Conservation (phyloP, 2,797 vertebrate species). For the Myoxocephalus aenaeus region DNA sequence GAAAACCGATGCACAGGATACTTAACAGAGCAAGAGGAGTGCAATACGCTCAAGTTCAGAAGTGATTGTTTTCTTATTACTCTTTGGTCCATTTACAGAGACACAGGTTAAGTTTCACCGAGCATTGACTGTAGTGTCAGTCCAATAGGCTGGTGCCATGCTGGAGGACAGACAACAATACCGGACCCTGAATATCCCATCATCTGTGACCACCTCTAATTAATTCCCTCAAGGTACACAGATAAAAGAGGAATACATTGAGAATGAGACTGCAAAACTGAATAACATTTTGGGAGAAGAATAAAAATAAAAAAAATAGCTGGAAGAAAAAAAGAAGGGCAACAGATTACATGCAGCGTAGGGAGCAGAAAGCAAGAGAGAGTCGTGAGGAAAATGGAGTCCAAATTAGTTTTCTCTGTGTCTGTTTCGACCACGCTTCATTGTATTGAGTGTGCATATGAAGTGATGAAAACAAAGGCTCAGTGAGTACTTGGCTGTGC, state of each 20-base stretch:
- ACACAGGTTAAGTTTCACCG: slow-evolving; percentile 36
- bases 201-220: slow-evolving; percentile 65
- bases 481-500: slow-evolving; percentile 33
- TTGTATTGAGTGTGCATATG: slow-evolving; percentile 59
- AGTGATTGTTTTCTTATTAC: slow-evolving; percentile 43
- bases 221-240: slow-evolving; percentile 61
- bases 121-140: slow-evolving; percentile 14
- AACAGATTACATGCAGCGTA: slow-evolving; percentile 23
- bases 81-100: slow-evolving; percentile 31
- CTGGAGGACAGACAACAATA: slow-evolving; percentile 38
- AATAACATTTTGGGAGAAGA: slow-evolving; percentile 32
- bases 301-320: slow-evolving; percentile 8
- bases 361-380: slow-evolving; percentile 32
- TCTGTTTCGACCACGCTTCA: slow-evolving; percentile 72
- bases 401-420: slow-evolving; percentile 47
- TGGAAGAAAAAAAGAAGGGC: not conserved
- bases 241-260: slow-evolving; percentile 10
- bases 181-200: slow-evolving; percentile 35
- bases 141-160: slow-evolving; percentile 2
- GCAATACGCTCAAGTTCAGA: slow-evolving; percentile 22
- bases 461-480: slow-evolving; percentile 64
- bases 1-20: slow-evolving; percentile 32
- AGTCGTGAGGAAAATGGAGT: slow-evolving; percentile 42
- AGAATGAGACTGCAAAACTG: slow-evolving; percentile 22
- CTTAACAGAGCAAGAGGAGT: slow-evolving; percentile 15